Evolutionary conservation across 2,797 vertebrate species (phyloP), one percentile per base, ranked within the genome.

Genomic region (Myotis vivesi): DNA sequence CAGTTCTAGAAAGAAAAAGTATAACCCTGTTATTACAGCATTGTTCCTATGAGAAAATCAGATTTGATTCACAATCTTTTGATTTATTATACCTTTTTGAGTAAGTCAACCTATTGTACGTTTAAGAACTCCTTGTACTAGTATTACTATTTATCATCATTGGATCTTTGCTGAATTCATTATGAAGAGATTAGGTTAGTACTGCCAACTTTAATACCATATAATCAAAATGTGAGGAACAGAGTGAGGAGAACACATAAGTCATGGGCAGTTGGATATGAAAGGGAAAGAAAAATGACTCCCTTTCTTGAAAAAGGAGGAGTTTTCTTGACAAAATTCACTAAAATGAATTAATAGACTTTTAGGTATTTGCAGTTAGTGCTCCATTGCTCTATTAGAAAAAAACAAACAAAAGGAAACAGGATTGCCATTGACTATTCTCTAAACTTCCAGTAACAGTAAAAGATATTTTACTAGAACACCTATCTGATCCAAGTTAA

Each of bases 41-140:
- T 66, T 68, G 57, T 62, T 93, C 41, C 49, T 85, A 28, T 36
- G 72, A 72, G 53, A 88, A 94, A 85, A 85, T 76, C 82, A 88
- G 41, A 44, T 66, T 76, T 46, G 55, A 80, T n/a, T 57, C 79
- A 44, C 22, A 81, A 17, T 62, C 81, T 85, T 92, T 51, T 88
- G 86, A 93, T 69, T 85, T 90, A 91, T 84, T 94, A 57, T 36
- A 73, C 13, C 23, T 77, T 92, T 90, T 77, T 76, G 59, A 82
- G 20, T 59, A 82, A 83, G 62, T 28, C 17, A 91, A 62, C 12
- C 38, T 38, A 62, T 23, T 95, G 38, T 80, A 92, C 72, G 59
- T 90, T 93, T 84, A 91, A 92, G 88, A 57, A 85, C 38, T 36
- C 9, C 38, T 71, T 90, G 77, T 82, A 44, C 57, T 87, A 8